Base-by-base conservation (phyloP, 2,113 vertebrate species). In the Melanerpes formicivorus region DNA sequence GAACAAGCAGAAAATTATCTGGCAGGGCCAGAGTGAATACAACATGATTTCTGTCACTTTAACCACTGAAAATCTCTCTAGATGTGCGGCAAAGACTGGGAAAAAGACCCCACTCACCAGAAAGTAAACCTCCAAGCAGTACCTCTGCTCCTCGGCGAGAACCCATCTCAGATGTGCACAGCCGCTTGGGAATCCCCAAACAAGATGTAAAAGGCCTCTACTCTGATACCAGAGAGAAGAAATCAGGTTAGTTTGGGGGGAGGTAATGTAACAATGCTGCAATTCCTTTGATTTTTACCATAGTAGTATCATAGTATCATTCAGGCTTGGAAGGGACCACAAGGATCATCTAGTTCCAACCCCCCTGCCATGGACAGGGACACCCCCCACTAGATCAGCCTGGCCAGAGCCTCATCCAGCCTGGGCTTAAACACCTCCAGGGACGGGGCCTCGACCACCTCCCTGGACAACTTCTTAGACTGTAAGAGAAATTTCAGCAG, bases 71-170 rank as follows among this genome's bases (percentile, higher is more conserved):
- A 82, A 64, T 73, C 23, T 79, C 88, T 91, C 23, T 76, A 99
- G 99, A 99, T 86, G 98, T 99, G 50, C 98, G 98, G 42, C 99
- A 98, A 94, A 97, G 99, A 9, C 97, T 99, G 77, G 99, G 99
- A 7, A 99, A 99, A 93, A 98, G 99, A 87, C 98, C 98, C 0
- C 98, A 98, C 92, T 99, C 99, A 66, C 99, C 99, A 7, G 99
- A 99, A 90, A 66, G 80, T 11, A 78, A 98, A 95, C 71, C 96
- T 87, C 95, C 96, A 22, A 95, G 96, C 46, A 88, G 95, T 77
- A 96, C 97, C 54, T 83, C 97, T 3, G 95, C 96, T 8, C 93
- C 98, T 63, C 97, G 98, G 32, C 98, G 98, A 79, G 99, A 99
- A 18, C 98, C 98, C 5, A 76, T 98, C 91, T 99, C 98, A 30